Evolutionary conservation across 2,113 vertebrate species (phyloP).

Genomic region (Butastur rufipennis): DNA sequence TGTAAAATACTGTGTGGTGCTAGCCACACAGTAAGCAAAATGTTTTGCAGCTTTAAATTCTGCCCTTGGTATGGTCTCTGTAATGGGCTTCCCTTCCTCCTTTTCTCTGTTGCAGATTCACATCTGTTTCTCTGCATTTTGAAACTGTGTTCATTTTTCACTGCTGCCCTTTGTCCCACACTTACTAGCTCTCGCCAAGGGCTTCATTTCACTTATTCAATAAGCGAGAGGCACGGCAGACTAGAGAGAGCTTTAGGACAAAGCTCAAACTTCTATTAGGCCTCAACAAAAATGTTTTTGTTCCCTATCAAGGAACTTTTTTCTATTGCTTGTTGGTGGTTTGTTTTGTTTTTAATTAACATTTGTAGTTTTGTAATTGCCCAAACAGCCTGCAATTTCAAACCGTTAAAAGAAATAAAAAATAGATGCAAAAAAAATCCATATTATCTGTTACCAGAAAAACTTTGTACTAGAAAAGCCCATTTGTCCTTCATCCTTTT

Average conservation of each 20-base stretch:
- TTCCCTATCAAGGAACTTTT: slow-evolving; percentile 24
- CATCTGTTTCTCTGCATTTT: slow-evolving; percentile 71
- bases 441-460: not conserved
- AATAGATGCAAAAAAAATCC: not conserved
- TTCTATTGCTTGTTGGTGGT: not conserved
- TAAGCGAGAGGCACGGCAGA: slow-evolving; percentile 63
- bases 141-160: slow-evolving; percentile 72
- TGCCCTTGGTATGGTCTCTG: not conserved
- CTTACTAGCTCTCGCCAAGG: slow-evolving; percentile 41
- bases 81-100: slow-evolving; percentile 24
- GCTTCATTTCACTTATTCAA: slow-evolving; percentile 73
- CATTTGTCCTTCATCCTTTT: not conserved
- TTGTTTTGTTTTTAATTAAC: not conserved
- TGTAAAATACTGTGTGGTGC: not conserved
- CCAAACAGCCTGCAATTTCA: not conserved
- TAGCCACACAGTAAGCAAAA: not conserved
- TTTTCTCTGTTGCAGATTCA: slow-evolving; percentile 30
- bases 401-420: not conserved
- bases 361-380: not conserved
- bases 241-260: slow-evolving; percentile 54
- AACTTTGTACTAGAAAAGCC: not conserved
- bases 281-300: slow-evolving; percentile 53
- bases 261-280: slow-evolving; percentile 52
- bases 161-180: slow-evolving; percentile 66
- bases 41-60: not conserved